Percentiles rank a stretch among this genome's conserved stretches.
phyloP scores from a whole-genome alignment of 2,888 invertebrate species.

The Alsophila aescularia region DNA sequence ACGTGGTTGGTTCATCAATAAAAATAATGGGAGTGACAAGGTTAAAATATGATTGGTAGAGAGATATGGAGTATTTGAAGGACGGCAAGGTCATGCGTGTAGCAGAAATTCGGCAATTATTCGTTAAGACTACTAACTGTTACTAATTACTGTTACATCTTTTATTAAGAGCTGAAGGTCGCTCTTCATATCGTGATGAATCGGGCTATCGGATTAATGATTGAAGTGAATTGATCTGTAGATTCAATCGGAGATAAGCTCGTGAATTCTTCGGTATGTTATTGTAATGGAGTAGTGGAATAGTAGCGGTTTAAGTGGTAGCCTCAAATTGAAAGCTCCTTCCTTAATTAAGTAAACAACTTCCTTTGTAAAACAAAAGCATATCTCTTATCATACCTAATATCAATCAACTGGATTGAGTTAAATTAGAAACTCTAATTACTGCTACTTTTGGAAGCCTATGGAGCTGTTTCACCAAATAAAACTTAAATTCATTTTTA shows the following conservation, averaged over 20 bases:
- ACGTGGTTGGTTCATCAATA: constrained; percentile 43
- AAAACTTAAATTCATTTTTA: too few species aligned
- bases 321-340: constrained; percentile 8
- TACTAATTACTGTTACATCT: constrained; percentile 44
- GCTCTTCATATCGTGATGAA: constrained; percentile 10
- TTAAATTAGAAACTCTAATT: too few species aligned
- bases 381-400: not conserved
- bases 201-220: constrained; percentile 11
- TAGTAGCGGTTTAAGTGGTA: too few species aligned
- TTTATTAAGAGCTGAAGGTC: constrained; percentile 46
- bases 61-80: constrained; percentile 35
- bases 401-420: not conserved
- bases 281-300: too few species aligned
- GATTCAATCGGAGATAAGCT: constrained; percentile 16
- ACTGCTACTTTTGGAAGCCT: too few species aligned
- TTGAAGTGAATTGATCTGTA: constrained; percentile 1
- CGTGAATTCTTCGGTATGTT: constrained; percentile 12
- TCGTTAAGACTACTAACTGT: constrained; percentile 41
- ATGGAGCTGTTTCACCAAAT: not conserved
- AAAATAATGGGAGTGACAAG: constrained; percentile 53
- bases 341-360: constrained; percentile 5
- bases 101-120: constrained; percentile 57
- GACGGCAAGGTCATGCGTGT: constrained; percentile 64
- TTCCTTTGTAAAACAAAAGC: not conserved
- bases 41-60: constrained; percentile 42